A percentile compares a stretch with the other conserved stretches of the same genome.
phyloP scores from a whole-genome alignment of 2,888 invertebrate genomes.

The Gymnoscelis rufifasciata region DNA sequence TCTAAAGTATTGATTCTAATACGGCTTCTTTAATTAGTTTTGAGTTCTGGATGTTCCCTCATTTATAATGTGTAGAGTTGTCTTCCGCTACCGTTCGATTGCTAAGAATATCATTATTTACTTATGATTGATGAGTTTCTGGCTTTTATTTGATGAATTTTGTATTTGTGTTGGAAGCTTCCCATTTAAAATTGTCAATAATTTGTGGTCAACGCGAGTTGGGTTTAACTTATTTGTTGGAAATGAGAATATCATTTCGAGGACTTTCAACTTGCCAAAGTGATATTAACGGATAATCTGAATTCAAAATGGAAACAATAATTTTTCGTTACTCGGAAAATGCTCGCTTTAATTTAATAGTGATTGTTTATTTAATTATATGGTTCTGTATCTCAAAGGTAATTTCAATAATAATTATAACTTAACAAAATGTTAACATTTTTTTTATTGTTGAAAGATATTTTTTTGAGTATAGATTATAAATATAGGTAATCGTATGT shows the following conservation, averaged over 20 bases:
- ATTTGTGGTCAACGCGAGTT: background rate
- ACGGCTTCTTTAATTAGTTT: conserved; percentile 69
- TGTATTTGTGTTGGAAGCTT: conserved; percentile 6
- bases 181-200: background rate
- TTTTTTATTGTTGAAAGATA: too few relatives aligned
- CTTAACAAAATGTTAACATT: too few relatives aligned
- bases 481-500: too few relatives aligned
- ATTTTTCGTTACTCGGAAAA: background rate
- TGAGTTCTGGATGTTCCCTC: conserved; percentile 56
- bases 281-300: background rate
- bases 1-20: conserved; percentile 65
- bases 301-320: background rate
- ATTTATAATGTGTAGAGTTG: conserved; percentile 62
- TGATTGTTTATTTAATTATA: too few relatives aligned
- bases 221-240: conserved; percentile 1
- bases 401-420: too few relatives aligned
- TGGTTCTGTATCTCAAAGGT: too few relatives aligned
- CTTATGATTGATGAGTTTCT: conserved; percentile 31
- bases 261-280: background rate
- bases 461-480: too few relatives aligned
- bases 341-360: too few relatives aligned
- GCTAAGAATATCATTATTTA: conserved; percentile 30
- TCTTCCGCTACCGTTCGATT: conserved; percentile 23
- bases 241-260: background rate
- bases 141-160: conserved; percentile 14